Evolutionary conservation across 1,140 invertebrate genomes (phyloP), one percentile per base, ranked within the genome.

Genomic region (Diabrotica virgifera): DNA sequence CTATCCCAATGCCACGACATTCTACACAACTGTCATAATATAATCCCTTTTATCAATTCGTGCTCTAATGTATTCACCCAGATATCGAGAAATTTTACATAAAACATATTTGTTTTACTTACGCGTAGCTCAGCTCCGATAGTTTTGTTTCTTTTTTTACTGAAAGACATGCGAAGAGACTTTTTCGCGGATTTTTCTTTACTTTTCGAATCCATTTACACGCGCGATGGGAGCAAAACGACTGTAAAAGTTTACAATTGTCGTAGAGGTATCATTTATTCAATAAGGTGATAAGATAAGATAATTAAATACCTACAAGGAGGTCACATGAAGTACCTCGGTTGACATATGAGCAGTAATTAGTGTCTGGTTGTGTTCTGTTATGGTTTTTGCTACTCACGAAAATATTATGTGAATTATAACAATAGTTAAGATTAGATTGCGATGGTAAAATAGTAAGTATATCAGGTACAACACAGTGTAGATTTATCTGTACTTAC

Each of bases 131-230:
- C 24, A 24, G 24, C 24, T 24, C 24, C 40, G 2, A 37, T 5
- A n/a, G 58, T 59, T 46, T 59, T 59, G 9, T 37, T 59, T 36
- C 55, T 57, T 13, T 46, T 46, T 46, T 50, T 59, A 11, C 58
- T 59, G 37, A 59, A 59, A 59, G 58, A 59, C 58, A 59, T 59
- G 9, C 58, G 11, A 13, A 59, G 3, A 6, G 9, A 12, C 24
- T 59, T 59, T 13, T 50, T 50, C 10, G 8, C 38, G 46, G 58
- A 59, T 59, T 59, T 59, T 59, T 59, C 58, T 50, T 8, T 59
- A 0, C n/a, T 13, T 24, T 46, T 24, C 12, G 36, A 50, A 12
- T 46, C 40, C 36, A 46, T 46, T 46, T 46, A 8, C 40, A n/a
- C n/a, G n/a, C 8, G n/a, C 40, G n/a, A n/a, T 46, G 40, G 3